phyloP scores from a whole-genome alignment of 2,113 vertebrate species.

The Sylvilagus bachmani region DNA sequence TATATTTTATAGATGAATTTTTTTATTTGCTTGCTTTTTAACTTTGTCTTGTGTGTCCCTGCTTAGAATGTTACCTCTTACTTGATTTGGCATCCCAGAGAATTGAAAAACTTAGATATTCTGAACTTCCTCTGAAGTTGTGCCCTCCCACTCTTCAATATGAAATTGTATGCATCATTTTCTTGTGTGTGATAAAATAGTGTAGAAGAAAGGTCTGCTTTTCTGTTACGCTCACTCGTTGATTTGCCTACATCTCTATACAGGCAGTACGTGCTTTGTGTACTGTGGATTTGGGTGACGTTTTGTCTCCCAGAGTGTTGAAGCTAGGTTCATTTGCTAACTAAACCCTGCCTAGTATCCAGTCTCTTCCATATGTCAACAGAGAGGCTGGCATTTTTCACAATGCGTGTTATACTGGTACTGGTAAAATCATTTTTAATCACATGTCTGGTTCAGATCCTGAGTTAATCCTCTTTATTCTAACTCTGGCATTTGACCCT shows the following conservation, averaged over 20 bases:
- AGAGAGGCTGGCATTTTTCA: background rate
- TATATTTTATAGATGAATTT: no score
- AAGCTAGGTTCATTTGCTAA: background rate
- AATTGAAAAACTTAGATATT: background rate
- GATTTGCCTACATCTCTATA: background rate
- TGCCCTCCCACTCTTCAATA: background rate
- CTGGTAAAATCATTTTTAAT: background rate
- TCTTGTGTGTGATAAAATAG: background rate
- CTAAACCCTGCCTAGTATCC: background rate
- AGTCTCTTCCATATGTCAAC: background rate
- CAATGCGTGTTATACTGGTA: background rate
- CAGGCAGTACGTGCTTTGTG: background rate
- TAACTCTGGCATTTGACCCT: background rate
- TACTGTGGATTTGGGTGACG: background rate
- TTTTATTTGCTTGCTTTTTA: no score
- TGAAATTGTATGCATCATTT: background rate
- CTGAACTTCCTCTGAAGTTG: background rate
- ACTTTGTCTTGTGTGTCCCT: background rate
- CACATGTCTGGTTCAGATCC: background rate
- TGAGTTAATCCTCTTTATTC: background rate
- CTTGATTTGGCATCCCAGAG: background rate
- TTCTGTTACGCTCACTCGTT: background rate
- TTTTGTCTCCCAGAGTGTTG: background rate
- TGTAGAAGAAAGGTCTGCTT: background rate
- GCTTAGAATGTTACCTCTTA: background rate